Conservation (phyloP, 92 coral and sea anemone genomes). For the Heliopora coerulea region DNA sequence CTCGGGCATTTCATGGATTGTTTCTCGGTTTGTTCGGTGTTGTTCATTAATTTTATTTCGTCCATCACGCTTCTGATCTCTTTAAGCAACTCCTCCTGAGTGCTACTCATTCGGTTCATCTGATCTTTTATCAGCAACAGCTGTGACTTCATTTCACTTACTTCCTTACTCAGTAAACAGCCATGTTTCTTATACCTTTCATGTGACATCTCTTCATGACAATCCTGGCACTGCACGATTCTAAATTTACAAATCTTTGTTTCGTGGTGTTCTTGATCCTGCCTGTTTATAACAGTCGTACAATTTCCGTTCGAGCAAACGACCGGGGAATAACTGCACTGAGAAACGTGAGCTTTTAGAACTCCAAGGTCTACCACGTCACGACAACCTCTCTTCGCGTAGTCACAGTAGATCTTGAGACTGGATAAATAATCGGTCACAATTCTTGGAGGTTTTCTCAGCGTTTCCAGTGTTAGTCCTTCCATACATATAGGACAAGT, state of each 20-base stretch:
- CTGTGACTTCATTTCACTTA: not conserved
- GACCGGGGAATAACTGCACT: not conserved
- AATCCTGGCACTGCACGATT: not conserved
- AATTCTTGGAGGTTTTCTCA: not conserved
- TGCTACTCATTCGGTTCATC: not conserved
- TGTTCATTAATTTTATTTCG: not conserved
- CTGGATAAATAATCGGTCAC: not conserved
- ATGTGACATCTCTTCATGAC: constrained; percentile 4
- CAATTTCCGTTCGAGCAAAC: constrained; percentile 15
- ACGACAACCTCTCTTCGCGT: constrained; percentile 1
- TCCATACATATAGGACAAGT: constrained; percentile 9
- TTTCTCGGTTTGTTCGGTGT: no score
- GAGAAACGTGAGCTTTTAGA: not conserved
- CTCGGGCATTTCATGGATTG: not conserved
- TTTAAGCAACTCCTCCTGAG: not conserved
- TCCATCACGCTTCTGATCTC: not conserved
- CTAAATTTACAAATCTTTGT: constrained; percentile 5
- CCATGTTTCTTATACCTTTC: not conserved
- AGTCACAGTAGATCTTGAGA: not conserved
- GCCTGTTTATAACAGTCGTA: not conserved
- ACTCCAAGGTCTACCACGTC: not conserved
- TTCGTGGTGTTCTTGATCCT: not conserved
- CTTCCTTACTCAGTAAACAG: not conserved
- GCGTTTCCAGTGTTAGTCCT: not conserved
- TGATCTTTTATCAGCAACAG: not conserved